Conservation (phyloP, 2,888 invertebrate species). For the Cantharis flavilabris region DNA sequence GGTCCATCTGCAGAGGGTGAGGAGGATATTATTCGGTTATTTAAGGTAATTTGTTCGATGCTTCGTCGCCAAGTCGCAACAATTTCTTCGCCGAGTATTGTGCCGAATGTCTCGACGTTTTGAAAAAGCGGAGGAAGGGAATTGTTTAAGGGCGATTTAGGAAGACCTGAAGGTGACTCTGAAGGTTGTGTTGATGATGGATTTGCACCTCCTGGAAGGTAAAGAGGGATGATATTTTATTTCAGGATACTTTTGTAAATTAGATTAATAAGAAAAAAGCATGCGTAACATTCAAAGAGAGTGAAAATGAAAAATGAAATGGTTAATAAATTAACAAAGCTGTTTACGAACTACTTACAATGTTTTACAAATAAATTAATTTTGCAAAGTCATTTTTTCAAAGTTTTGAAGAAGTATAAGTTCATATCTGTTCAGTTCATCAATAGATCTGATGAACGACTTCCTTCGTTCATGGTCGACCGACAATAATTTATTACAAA, state of each 20-base stretch:
- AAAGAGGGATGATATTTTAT: conserved; percentile 21
- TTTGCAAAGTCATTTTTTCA: conserved; percentile 2
- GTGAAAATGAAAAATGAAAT: background rate
- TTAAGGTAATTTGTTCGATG: conserved; percentile 61
- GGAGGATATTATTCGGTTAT: conserved; percentile 44
- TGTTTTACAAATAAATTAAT: background rate
- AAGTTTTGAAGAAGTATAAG: conserved; percentile 10
- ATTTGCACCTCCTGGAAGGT: conserved; percentile 46
- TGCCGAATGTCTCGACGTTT: conserved; percentile 74
- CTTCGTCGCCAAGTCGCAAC: conserved; percentile 79
- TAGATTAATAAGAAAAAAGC: background rate
- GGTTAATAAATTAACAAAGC: background rate
- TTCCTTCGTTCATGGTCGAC: conserved; percentile 37
- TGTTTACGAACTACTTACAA: background rate
- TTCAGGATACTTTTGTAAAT: conserved; percentile 3
- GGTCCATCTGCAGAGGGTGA: conserved; percentile 42
- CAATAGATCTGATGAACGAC: conserved; percentile 38
- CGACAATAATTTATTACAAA: conserved; percentile 36
- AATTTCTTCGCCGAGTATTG: conserved; percentile 80
- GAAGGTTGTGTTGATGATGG: conserved; percentile 36
- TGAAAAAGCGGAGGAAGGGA: conserved; percentile 63
- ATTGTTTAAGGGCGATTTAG: conserved; percentile 32
- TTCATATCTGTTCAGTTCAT: conserved; percentile 34
- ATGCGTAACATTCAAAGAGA: conserved; percentile 1
- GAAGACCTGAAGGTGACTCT: conserved; percentile 34